A percentile compares a stretch with the other conserved stretches of the same genome.
These are phyloP conservation scores for Cyclargus thomasi DNA, from an alignment of 1,140 invertebrate genomes.

Conservation along the genomic window DNA sequence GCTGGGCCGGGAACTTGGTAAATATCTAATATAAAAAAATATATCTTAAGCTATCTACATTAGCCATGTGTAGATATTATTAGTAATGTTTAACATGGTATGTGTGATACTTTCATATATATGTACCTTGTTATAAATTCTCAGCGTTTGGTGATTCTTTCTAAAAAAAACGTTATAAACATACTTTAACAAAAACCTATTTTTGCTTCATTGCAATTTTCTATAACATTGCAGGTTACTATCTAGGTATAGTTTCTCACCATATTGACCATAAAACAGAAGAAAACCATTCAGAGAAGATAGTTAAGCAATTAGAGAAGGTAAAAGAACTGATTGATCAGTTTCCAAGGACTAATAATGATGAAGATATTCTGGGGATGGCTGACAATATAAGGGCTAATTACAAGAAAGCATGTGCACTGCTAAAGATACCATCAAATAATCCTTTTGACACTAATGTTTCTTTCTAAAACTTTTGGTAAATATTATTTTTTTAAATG, in stretches of 20 bases:
- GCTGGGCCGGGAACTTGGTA: conserved; percentile 79
- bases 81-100: too few relatives aligned
- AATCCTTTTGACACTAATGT: conserved; percentile 70
- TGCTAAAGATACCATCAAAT: conserved; percentile 77
- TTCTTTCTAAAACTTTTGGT: conserved; percentile 51
- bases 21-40: not conserved
- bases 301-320: conserved; percentile 73
- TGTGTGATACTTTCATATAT: too few relatives aligned
- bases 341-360: conserved; percentile 81
- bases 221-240: conserved; percentile 73
- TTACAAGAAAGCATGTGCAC: conserved; percentile 80
- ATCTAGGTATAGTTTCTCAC: conserved; percentile 70
- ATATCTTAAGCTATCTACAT: too few relatives aligned
- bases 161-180: too few relatives aligned
- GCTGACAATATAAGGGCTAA: conserved; percentile 79
- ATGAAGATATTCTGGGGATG: conserved; percentile 78
- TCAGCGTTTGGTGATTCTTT: too few relatives aligned
- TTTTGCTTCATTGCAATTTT: too few relatives aligned
- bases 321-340: conserved; percentile 77
- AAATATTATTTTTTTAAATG: conserved; percentile 9
- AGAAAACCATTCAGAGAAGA: conserved; percentile 66
- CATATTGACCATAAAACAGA: conserved; percentile 45
- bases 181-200: too few relatives aligned
- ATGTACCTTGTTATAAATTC: too few relatives aligned
- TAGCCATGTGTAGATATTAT: too few relatives aligned